Percentiles rank a stretch among this genome's conserved stretches.
phyloP scores from a whole-genome alignment of 2,797 vertebrate genomes.

The Neosilurus hyrtlii region DNA sequence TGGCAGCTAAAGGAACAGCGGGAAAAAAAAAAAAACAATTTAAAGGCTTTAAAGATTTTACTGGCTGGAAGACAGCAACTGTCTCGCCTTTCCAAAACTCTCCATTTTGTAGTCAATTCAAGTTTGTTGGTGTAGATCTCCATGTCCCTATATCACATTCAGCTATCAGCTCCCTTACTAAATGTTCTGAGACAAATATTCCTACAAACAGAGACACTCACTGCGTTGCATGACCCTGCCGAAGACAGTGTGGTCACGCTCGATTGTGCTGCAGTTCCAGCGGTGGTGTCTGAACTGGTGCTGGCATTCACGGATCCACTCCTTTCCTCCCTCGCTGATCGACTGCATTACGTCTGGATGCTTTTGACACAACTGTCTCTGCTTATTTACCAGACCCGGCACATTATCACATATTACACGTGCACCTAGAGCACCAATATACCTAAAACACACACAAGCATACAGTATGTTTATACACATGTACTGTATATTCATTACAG shows the following conservation, averaged over 20 bases:
- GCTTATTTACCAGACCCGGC: slow-evolving; percentile 94
- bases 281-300: slow-evolving; percentile 97
- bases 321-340: slow-evolving; percentile 91
- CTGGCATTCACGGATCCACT: slow-evolving; percentile 97
- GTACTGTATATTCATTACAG: not conserved
- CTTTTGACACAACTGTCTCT: slow-evolving; percentile 92
- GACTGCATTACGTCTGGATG: slow-evolving; percentile 98
- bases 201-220: slow-evolving; percentile 70
- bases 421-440: slow-evolving; percentile 91
- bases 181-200: not conserved
- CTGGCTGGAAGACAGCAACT: not conserved
- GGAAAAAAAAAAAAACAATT: not conserved
- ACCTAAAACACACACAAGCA: slow-evolving; percentile 73
- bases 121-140: not conserved
- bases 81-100: not conserved
- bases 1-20: not conserved
- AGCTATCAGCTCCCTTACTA: not conserved
- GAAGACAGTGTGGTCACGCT: slow-evolving; percentile 95
- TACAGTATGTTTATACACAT: not conserved
- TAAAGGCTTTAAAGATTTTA: slow-evolving; percentile 4
- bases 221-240: slow-evolving; percentile 91
- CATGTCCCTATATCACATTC: not conserved
- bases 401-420: slow-evolving; percentile 97
- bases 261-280: slow-evolving; percentile 98
- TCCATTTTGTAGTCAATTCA: not conserved